Evolutionary conservation across 2,888 invertebrate species (phyloP).

Genomic region (Polyommatus icarus): DNA sequence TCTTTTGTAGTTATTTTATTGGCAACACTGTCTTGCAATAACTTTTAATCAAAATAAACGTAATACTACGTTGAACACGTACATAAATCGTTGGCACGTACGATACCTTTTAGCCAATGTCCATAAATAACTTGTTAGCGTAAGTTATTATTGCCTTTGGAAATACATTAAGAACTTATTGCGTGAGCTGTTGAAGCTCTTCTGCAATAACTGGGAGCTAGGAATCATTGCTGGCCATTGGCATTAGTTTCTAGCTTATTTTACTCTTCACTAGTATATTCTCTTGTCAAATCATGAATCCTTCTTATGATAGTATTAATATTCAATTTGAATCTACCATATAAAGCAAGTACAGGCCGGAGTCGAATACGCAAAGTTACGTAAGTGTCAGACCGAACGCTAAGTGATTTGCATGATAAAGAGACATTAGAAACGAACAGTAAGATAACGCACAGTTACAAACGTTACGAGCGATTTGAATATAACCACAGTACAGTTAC

Average conservation of each 20-base stretch:
- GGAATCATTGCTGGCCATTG: neutral
- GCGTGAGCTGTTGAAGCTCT: neutral
- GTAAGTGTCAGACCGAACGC: conserved; percentile 26
- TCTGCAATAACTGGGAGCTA: conserved; percentile 2
- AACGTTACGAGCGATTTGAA: neutral
- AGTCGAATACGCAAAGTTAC: conserved; percentile 7
- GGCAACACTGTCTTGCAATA: neutral
- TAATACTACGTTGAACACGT: conserved; percentile 18
- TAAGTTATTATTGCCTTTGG: conserved; percentile 25
- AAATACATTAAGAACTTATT: conserved; percentile 14
- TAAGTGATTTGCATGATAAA: conserved; percentile 33
- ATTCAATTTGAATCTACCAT: neutral
- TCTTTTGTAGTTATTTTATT: neutral
- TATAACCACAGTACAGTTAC: conserved; percentile 10
- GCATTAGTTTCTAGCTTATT: neutral
- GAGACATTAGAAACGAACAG: conserved; percentile 16
- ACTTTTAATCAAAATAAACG: conserved; percentile 12
- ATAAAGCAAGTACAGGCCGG: neutral
- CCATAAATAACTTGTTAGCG: conserved; percentile 27
- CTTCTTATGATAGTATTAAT: neutral
- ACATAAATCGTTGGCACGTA: conserved; percentile 24
- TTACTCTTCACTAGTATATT: neutral
- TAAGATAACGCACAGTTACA: neutral
- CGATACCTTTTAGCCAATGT: conserved; percentile 18
- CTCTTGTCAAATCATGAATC: neutral